Conservation (phyloP, 2,113 vertebrate genomes). For the Dicaeum eximium region DNA sequence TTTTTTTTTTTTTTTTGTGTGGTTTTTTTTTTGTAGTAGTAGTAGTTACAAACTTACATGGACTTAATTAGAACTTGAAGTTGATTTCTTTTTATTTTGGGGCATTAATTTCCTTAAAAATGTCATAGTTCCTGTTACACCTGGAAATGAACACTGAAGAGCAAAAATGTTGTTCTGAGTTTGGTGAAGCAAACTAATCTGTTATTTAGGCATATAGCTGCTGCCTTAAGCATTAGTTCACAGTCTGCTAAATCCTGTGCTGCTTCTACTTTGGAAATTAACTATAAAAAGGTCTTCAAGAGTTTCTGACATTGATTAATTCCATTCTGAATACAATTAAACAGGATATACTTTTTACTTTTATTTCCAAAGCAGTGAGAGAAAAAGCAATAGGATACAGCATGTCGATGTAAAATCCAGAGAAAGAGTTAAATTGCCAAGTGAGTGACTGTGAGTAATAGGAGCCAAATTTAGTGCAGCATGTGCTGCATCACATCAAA, state of each 20-base stretch:
- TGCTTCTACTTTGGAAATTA: not conserved
- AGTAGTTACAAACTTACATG: not conserved
- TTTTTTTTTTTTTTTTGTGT: no score
- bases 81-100: not conserved
- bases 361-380: not conserved
- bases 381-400: not conserved
- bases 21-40: not conserved
- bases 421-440: not conserved
- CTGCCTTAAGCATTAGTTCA: not conserved
- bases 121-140: not conserved
- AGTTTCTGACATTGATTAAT: conserved; percentile 4
- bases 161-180: not conserved
- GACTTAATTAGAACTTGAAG: not conserved
- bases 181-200: not conserved
- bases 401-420: not conserved
- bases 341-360: not conserved
- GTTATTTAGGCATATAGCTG: not conserved
- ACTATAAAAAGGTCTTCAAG: not conserved
- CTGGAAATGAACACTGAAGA: not conserved
- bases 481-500: not conserved
- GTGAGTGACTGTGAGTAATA: not conserved
- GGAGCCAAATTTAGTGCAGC: not conserved
- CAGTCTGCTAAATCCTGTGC: not conserved
- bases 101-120: not conserved
- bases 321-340: not conserved